Evolutionary conservation across 1,140 invertebrate genomes (phyloP), one percentile per base, ranked within the genome.

Genomic region (Bemisia tabaci): DNA sequence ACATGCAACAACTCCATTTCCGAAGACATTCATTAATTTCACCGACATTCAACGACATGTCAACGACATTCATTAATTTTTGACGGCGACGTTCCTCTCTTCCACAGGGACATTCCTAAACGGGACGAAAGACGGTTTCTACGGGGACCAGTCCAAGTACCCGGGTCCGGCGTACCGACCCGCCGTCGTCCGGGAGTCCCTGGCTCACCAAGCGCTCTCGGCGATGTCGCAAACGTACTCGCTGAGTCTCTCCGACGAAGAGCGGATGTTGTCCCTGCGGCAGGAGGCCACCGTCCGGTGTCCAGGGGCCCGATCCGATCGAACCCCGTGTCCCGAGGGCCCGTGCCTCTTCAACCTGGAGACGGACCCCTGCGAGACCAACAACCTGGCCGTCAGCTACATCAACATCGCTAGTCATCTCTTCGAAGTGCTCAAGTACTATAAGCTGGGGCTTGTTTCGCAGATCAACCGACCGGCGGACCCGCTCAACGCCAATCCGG

Each of bases 341-440:
- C 82, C 85, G 22, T 88, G 87, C 70, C 78, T 88, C 5, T 88
- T 85, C 71, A 80, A 88, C 70, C 79, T 88, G 65, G 73, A 79
- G 1, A 75, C 75, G 26, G 87, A 88, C 77, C 87, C 87, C 0
- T 89, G 86, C 74, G 86, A 88, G 73, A 81, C 78, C 2, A 79
- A 77, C 26, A 86, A 89, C 70, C 73, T 88, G 12, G 78, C 77
- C 0, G 73, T 72, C 25, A 72, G 74, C 21, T 79, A 80, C 72
- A 74, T 75, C 1, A 73, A 74, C 63, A 78, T 80, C 26, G 78
- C 78, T 21, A 70, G 65, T 22, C 70, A 75, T 48, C 68, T 82
- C 22, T 76, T 80, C 67, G 64, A 74, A 21, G 73, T 74, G 2
- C 67, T 82, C 12, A 76, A 78, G 63, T 71, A 73, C 2, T 79